phyloP scores from a whole-genome alignment of 2,113 vertebrate genomes.

The Mormyrus lacerda region DNA sequence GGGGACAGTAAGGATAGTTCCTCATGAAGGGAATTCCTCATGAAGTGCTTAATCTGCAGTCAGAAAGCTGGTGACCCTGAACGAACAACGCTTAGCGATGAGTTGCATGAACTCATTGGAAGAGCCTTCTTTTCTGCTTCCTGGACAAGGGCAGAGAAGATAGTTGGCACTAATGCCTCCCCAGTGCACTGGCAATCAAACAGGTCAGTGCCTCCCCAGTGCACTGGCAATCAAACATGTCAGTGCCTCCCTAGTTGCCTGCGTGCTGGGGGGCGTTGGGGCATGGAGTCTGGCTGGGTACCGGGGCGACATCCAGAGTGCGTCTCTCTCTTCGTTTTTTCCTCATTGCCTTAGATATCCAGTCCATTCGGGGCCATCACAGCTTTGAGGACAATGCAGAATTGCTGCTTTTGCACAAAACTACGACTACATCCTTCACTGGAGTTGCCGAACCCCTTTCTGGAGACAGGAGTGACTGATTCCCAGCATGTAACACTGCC shows the following conservation, averaged over 20 bases:
- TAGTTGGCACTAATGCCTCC: constrained; percentile 10
- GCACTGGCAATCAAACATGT: constrained; percentile 31
- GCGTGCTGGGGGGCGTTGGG: neutral
- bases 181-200: constrained; percentile 24
- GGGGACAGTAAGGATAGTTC: neutral
- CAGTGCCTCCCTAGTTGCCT: constrained; percentile 29
- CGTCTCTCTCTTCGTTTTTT: neutral
- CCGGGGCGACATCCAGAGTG: neutral
- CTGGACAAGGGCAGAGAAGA: constrained; percentile 26
- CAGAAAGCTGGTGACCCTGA: constrained; percentile 19
- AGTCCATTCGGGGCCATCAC: constrained; percentile 9
- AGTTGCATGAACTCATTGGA: constrained; percentile 26
- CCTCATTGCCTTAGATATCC: constrained; percentile 13
- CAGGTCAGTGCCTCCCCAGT: constrained; percentile 36
- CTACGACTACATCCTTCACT: neutral
- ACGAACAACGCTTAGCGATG: constrained; percentile 19
- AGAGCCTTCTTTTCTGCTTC: constrained; percentile 24
- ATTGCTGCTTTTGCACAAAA: constrained; percentile 3
- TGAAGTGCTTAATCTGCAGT: constrained; percentile 19
- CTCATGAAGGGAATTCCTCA: neutral
- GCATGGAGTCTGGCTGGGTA: neutral
- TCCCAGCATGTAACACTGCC: neutral
- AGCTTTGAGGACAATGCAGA: neutral
- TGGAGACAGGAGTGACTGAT: neutral
- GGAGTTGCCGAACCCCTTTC: neutral